Conservation (phyloP, 1,140 invertebrate species). For the Varroa destructor region DNA sequence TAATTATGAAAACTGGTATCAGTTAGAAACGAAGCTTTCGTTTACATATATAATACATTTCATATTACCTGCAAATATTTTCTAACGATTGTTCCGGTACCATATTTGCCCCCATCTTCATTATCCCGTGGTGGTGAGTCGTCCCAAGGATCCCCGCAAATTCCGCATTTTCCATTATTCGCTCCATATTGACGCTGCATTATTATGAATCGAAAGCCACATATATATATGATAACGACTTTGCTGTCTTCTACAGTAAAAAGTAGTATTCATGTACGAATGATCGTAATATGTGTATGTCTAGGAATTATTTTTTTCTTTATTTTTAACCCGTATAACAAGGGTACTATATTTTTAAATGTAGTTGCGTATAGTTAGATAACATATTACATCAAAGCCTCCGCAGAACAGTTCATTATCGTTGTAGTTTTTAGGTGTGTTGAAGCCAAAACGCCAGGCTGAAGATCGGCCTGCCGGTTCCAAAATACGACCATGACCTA, state of each 20-base stretch:
- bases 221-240: no score
- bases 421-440: constrained; percentile 64
- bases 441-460: constrained; percentile 62
- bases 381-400: constrained; percentile 51
- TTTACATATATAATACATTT: no score
- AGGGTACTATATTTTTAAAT: no score
- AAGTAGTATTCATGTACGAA: no score
- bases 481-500: constrained; percentile 58
- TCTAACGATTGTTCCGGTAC: constrained; percentile 38
- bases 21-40: no score
- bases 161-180: constrained; percentile 43
- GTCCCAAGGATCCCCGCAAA: constrained; percentile 66
- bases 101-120: constrained; percentile 69
- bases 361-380: no score
- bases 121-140: constrained; percentile 54
- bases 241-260: no score
- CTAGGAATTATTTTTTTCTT: no score
- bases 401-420: constrained; percentile 79
- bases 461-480: constrained; percentile 69
- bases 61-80: constrained; percentile 33
- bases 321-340: no score
- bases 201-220: constrained; percentile 31
- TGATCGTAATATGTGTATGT: no score
- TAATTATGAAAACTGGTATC: no score
- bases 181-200: constrained; percentile 34